Conservation (phyloP, 2,888 invertebrate genomes). For the Cyrtodaria siliqua region DNA sequence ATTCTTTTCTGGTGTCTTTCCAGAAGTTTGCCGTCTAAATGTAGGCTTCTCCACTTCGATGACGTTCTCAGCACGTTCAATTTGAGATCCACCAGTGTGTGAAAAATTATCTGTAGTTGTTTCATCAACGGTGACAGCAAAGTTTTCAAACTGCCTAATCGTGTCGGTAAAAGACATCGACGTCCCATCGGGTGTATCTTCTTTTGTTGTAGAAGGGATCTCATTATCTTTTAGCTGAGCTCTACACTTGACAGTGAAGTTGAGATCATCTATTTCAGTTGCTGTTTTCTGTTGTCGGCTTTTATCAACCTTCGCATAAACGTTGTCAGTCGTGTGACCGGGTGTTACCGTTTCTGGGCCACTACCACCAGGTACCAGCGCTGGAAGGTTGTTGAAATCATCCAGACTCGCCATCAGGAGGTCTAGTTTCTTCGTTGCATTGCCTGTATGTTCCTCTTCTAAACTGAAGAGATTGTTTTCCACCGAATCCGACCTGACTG, state of each 20-base stretch:
- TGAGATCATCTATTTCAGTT: background rate
- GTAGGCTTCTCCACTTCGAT: conserved; percentile 20
- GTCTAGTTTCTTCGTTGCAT: background rate
- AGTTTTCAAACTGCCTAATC: conserved; percentile 28
- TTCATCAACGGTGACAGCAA: conserved; percentile 11
- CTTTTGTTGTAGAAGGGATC: background rate
- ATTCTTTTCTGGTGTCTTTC: background rate
- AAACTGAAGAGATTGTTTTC: conserved; percentile 38
- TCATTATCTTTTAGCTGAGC: background rate
- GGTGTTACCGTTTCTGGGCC: background rate
- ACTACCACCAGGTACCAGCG: background rate
- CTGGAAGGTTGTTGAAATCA: conserved; percentile 14
- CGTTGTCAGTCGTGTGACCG: no score
- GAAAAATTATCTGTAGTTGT: background rate
- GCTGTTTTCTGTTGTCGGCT: background rate
- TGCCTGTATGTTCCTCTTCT: conserved; percentile 15
- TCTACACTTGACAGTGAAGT: background rate
- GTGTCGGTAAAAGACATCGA: conserved; percentile 36
- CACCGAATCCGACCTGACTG: conserved; percentile 40
- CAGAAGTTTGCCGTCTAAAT: conserved; percentile 13
- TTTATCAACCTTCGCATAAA: conserved; percentile 50
- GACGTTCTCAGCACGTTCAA: conserved; percentile 37
- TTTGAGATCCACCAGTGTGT: conserved; percentile 17
- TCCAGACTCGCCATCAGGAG: conserved; percentile 22
- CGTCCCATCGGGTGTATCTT: background rate